Percentiles rank a stretch among this genome's conserved stretches.
phyloP scores from a whole-genome alignment of 2,113 vertebrate genomes.

The Microcebus jonahi region DNA sequence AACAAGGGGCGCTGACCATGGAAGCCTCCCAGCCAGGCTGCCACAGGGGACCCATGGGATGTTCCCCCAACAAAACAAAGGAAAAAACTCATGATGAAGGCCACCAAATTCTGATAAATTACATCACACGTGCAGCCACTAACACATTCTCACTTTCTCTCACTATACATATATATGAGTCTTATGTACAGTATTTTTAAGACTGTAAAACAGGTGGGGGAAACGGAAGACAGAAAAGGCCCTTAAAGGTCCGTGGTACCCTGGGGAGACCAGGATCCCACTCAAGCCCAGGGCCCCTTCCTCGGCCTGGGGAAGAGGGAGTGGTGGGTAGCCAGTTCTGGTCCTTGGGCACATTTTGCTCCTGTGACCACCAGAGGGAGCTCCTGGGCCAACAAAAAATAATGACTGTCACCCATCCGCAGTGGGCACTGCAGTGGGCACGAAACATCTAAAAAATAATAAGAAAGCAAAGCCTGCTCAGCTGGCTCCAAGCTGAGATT shows the following conservation, averaged over 20 bases:
- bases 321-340: rapidly evolving
- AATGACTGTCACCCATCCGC: not conserved
- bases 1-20: not conserved
- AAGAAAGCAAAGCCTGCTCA: not conserved
- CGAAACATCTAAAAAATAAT: not conserved
- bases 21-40: slow-evolving; percentile 19
- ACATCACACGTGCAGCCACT: not conserved
- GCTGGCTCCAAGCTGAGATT: not conserved
- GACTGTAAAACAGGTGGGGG: not conserved
- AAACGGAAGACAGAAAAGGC: not conserved
- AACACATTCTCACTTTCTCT: not conserved
- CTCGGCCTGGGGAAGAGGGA: not conserved
- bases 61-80: not conserved
- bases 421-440: not conserved
- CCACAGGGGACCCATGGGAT: not conserved
- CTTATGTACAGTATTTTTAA: slow-evolving; percentile 64
- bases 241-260: not conserved
- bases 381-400: slow-evolving; percentile 35
- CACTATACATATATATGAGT: not conserved
- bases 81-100: slow-evolving; percentile 50
- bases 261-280: not conserved
- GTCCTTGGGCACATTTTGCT: not conserved
- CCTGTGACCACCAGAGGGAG: slow-evolving; percentile 65
- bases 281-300: not conserved
- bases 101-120: slow-evolving; percentile 71